phyloP scores from a whole-genome alignment of 2,797 vertebrate genomes.

The Falco peregrinus region DNA sequence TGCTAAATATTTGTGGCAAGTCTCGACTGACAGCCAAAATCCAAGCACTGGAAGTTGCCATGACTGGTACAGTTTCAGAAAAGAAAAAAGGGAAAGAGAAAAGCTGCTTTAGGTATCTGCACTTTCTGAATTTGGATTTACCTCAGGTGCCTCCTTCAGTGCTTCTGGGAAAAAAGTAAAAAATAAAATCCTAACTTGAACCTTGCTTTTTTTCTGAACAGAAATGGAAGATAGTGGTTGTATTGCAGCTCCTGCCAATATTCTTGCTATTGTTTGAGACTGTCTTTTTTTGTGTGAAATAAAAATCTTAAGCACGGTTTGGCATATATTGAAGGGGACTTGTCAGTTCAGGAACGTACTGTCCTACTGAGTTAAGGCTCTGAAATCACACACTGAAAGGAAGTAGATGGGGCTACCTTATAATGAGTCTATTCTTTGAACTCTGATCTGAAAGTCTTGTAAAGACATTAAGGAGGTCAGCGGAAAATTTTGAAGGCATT shows the following conservation, averaged over 20 bases:
- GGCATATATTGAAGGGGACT: neutral
- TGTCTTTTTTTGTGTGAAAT: neutral
- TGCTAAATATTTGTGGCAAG: neutral
- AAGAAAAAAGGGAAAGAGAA: neutral
- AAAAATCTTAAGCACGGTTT: neutral
- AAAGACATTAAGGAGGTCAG: neutral
- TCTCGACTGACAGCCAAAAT: neutral
- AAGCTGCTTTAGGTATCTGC: neutral
- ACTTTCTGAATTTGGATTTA: neutral
- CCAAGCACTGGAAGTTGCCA: neutral
- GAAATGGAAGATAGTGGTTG: neutral
- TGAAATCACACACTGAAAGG: neutral
- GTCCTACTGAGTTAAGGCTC: neutral
- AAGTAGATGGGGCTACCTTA: neutral
- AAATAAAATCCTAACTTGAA: neutral
- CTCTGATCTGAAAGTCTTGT: neutral
- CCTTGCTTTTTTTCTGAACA: neutral
- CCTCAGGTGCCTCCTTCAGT: neutral
- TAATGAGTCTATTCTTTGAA: neutral
- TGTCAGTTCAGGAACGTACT: neutral
- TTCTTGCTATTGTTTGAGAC: neutral
- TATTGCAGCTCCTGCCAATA: neutral
- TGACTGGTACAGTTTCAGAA: neutral
- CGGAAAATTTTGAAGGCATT: neutral
- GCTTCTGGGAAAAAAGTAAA: neutral